phyloP scores from a whole-genome alignment of 2,797 vertebrate genomes.

The Nannoperca obscura region DNA sequence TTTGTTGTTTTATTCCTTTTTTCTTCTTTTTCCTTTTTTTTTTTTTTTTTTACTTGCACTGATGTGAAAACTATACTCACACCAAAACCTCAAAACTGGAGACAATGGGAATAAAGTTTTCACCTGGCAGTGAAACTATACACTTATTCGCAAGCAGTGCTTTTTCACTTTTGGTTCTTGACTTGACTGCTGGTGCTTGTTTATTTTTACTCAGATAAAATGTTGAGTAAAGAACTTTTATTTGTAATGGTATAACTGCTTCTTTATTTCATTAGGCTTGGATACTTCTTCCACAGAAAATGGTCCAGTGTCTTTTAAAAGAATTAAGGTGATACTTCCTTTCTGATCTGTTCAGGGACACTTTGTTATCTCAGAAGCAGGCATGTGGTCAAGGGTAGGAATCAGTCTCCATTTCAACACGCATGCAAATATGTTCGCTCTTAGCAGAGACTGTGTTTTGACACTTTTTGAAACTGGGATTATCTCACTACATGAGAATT shows the following conservation, averaged over 20 bases:
- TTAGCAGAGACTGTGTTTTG: slow-evolving; percentile 22
- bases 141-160: neutral
- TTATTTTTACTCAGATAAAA: neutral
- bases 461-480: slow-evolving; percentile 25
- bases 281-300: neutral
- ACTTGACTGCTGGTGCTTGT: neutral
- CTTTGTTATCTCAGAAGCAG: neutral
- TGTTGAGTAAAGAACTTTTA: no score
- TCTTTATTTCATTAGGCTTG: neutral
- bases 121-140: neutral
- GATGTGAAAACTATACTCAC: neutral
- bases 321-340: slow-evolving; percentile 43
- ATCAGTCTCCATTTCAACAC: slow-evolving; percentile 7
- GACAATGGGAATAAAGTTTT: neutral
- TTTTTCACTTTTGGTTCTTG: neutral
- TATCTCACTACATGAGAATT: slow-evolving; percentile 36
- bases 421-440: neutral
- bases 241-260: neutral
- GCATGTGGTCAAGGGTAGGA: neutral
- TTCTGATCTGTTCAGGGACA: slow-evolving; percentile 13
- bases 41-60: neutral
- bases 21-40: neutral
- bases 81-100: neutral
- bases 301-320: slow-evolving; percentile 11
- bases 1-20: neutral